phyloP scores from a whole-genome alignment of 2,113 vertebrate genomes.

The Ardeotis arabs region DNA sequence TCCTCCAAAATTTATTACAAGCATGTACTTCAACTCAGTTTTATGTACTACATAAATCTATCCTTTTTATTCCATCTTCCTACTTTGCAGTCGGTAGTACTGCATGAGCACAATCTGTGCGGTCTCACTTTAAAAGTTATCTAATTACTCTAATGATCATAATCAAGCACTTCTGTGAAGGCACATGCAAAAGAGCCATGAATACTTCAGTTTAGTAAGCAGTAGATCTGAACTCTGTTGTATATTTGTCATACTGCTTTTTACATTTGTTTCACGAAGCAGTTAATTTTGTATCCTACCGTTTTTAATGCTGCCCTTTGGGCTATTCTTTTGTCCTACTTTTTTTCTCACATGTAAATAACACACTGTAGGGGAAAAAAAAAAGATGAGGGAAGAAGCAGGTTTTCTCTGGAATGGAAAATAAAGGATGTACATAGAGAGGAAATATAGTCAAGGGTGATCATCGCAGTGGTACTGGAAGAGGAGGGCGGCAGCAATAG shows the following conservation, averaged over 20 bases:
- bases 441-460: neutral
- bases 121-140: neutral
- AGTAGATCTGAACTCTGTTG: neutral
- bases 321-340: neutral
- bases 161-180: neutral
- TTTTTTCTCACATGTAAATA: neutral
- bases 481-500: neutral
- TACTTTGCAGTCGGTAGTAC: neutral
- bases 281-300: neutral
- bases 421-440: neutral
- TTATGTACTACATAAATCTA: neutral
- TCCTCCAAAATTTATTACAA: neutral
- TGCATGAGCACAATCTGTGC: neutral
- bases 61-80: neutral
- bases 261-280: neutral
- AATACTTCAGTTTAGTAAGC: neutral
- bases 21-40: neutral
- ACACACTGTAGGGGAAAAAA: accelerated
- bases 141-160: neutral
- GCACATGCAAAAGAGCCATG: neutral
- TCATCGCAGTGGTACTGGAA: neutral
- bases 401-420: neutral
- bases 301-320: neutral
- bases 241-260: neutral
- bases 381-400: neutral